Conservation (phyloP, 2,888 invertebrate species). For the Noctua janthe region DNA sequence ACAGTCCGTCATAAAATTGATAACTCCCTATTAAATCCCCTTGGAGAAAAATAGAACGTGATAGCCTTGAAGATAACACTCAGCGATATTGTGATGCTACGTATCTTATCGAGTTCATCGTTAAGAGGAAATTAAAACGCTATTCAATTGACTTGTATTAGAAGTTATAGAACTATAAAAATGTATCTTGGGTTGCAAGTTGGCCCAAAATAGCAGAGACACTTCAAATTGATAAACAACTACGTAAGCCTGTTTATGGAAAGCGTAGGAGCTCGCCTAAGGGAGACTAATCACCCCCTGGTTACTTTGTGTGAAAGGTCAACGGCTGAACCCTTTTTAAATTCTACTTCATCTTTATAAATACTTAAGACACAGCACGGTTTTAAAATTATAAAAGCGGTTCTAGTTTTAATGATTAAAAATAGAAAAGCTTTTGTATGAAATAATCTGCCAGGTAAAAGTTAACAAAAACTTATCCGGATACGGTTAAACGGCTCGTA, state of each 20-base stretch:
- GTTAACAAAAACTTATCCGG: not conserved
- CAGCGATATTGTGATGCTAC: constrained; percentile 3
- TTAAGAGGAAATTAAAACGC: constrained; percentile 20
- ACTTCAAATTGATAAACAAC: constrained; percentile 9
- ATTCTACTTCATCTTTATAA: not conserved
- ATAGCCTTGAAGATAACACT: constrained; percentile 18
- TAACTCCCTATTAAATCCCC: constrained; percentile 33
- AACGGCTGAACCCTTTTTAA: constrained; percentile 3
- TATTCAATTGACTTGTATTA: constrained; percentile 16
- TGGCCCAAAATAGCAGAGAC: not conserved
- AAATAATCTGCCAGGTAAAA: not conserved
- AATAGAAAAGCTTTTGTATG: not conserved
- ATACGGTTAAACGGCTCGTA: not conserved
- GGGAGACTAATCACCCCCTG: constrained; percentile 11
- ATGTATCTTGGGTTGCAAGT: not conserved
- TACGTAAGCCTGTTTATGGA: constrained; percentile 5
- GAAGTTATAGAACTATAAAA: constrained; percentile 17
- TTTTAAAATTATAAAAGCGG: not conserved
- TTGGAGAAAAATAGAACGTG: constrained; percentile 27
- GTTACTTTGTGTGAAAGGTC: constrained; percentile 19
- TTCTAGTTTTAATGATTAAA: not conserved
- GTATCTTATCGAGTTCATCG: constrained; percentile 13
- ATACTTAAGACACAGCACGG: not conserved
- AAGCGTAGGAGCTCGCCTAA: constrained; percentile 14
- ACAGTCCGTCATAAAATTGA: constrained; percentile 50